phyloP scores from a whole-genome alignment of 2,797 vertebrate genomes.

The Scolopax bukidnonensis region DNA sequence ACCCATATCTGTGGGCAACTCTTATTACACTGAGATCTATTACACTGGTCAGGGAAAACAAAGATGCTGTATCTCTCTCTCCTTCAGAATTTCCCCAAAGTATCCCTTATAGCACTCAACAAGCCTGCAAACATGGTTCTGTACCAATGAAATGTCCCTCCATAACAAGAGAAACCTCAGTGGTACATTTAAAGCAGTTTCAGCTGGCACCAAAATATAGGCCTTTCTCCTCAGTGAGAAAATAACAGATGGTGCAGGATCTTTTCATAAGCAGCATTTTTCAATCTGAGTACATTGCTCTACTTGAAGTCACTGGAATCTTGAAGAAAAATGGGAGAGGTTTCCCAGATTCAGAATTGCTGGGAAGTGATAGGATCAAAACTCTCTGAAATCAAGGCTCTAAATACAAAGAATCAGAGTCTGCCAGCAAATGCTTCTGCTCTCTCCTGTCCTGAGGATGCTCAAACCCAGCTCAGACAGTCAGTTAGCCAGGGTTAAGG shows the following conservation, averaged over 20 bases:
- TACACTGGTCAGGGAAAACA: rapidly evolving
- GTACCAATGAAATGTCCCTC: not conserved
- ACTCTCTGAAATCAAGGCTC: not conserved
- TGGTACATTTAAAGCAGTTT: not conserved
- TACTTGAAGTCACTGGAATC: not conserved
- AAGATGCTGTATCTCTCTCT: not conserved
- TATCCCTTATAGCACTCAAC: not conserved
- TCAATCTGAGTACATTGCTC: not conserved
- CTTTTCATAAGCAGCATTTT: not conserved
- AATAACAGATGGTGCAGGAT: not conserved
- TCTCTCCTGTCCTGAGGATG: not conserved
- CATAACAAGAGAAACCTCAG: not conserved
- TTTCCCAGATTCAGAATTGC: not conserved
- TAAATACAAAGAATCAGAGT: not conserved
- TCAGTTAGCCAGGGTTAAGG: not conserved
- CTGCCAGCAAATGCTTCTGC: not conserved
- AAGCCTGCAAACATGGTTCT: not conserved
- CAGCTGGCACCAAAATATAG: not conserved
- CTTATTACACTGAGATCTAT: not conserved
- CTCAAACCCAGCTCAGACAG: not conserved
- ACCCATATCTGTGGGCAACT: not conserved
- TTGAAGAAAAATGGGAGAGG: not conserved
- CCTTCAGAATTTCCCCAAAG: not conserved
- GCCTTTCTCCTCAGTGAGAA: not conserved
- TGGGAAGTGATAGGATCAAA: not conserved